Evolutionary conservation across 2,888 invertebrate species (phyloP), one percentile per base, ranked within the genome.

Genomic region (Drosophila mimica): DNA sequence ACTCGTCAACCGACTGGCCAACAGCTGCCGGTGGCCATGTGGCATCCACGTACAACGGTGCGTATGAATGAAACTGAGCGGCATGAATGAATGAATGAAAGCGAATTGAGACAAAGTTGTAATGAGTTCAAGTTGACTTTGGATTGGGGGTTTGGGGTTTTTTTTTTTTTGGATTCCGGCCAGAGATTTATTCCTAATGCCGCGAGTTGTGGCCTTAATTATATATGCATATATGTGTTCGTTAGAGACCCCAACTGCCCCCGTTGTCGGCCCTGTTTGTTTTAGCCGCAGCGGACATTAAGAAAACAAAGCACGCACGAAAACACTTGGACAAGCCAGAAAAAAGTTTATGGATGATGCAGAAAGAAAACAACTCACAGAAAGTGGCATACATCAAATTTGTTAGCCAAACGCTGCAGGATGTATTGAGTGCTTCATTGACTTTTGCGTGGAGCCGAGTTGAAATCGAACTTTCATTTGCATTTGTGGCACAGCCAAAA

Each of bases 131-230:
- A 40, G 51, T 40, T 53, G 36, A 43, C 17, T 28, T 33, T 2
- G 17, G 60, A 8, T 25, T 40, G 38, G 15, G 54, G 28, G 7
- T 25, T 13, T 25, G 0, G 20, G 46, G 60, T 60, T 46, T 6
- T 38, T 4, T 13, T 13, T 4, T 13, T 13, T 20, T 28, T 34
- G 49, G 56, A 28, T 56, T 25, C 63, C 70, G 74, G 77, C 69
- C 78, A 70, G 82, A 85, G 90, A 86, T 84, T 84, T 84, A 86
- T 85, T 90, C 74, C 76, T 85, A 76, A 89, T 85, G 88, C 81
- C 83, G 83, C 89, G 88, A 78, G 71, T 78, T 82, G 71, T 67
- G 74, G 82, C 88, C 68, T 75, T 89, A 87, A 85, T 89, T 89
- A 79, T 83, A 30, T 15, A 54, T 34, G 33, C 9, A 20, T 40